Conservation (phyloP, 1,140 invertebrate genomes). For the Tenebrio molitor region DNA sequence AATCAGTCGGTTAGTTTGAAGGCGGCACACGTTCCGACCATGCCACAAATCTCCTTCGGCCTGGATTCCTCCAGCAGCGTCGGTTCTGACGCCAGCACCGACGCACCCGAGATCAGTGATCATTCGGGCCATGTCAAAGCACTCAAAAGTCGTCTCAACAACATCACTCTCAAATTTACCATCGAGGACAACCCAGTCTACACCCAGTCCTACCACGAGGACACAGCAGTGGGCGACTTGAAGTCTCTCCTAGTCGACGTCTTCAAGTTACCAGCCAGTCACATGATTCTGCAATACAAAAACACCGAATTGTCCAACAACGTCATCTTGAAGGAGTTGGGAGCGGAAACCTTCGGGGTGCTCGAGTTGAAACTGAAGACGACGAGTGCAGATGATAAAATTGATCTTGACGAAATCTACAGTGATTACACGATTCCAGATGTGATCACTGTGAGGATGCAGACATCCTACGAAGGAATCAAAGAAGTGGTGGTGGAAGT, state of each 20-base stretch:
- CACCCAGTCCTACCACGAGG: constrained; percentile 58
- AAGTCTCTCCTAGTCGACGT: constrained; percentile 47
- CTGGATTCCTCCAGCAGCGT: no score
- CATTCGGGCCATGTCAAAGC: background rate
- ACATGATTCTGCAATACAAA: constrained; percentile 29
- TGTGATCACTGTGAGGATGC: constrained; percentile 69
- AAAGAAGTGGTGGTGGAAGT: constrained; percentile 73
- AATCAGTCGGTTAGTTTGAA: no score
- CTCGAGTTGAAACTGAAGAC: constrained; percentile 58
- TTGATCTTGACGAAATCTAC: constrained; percentile 59
- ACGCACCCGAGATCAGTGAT: background rate
- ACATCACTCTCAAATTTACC: constrained; percentile 62
- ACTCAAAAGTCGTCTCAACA: no score
- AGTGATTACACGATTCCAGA: constrained; percentile 66
- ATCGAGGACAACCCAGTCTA: constrained; percentile 57
- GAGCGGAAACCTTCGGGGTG: constrained; percentile 54
- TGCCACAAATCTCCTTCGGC: no score
- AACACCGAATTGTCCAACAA: constrained; percentile 13
- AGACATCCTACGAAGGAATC: constrained; percentile 65
- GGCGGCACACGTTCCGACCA: no score
- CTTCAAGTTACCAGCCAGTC: constrained; percentile 39
- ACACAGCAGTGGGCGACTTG: constrained; percentile 48
- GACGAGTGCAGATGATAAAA: constrained; percentile 51
- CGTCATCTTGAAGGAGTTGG: constrained; percentile 43
- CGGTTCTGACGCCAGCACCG: background rate